phyloP scores from a whole-genome alignment of 23 tunicate species.

The Trididemnum clinides region DNA sequence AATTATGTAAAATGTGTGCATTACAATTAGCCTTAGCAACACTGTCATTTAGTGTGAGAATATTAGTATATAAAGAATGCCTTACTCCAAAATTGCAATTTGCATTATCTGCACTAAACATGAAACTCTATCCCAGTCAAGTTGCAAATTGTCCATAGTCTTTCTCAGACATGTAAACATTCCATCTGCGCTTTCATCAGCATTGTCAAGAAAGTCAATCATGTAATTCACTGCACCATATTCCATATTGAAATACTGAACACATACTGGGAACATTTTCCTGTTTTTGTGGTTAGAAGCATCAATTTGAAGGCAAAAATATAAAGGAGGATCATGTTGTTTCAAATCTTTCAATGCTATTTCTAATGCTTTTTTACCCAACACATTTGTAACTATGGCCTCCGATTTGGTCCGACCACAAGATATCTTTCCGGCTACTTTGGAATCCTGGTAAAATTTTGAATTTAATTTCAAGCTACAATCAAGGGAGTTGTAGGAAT shows the following conservation, averaged over 20 bases:
- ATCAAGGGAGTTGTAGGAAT: neutral
- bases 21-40: neutral
- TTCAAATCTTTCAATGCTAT: neutral
- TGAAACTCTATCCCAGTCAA: neutral
- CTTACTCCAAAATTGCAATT: neutral
- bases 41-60: neutral
- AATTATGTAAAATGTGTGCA: neutral
- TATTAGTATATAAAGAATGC: neutral
- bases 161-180: neutral
- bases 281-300: constrained; percentile 4
- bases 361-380: constrained; percentile 4
- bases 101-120: constrained; percentile 17
- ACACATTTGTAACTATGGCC: neutral
- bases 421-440: neutral
- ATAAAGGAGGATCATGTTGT: constrained; percentile 1
- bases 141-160: constrained; percentile 10
- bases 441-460: neutral
- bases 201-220: neutral
- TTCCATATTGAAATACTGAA: neutral
- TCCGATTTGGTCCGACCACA: neutral
- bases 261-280: constrained; percentile 10
- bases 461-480: neutral
- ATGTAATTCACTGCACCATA: neutral
- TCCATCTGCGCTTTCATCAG: constrained; percentile 17
- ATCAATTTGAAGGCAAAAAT: constrained; percentile 7